Conservation (phyloP, 2,888 invertebrate genomes). For the Cheilosia urbana region DNA sequence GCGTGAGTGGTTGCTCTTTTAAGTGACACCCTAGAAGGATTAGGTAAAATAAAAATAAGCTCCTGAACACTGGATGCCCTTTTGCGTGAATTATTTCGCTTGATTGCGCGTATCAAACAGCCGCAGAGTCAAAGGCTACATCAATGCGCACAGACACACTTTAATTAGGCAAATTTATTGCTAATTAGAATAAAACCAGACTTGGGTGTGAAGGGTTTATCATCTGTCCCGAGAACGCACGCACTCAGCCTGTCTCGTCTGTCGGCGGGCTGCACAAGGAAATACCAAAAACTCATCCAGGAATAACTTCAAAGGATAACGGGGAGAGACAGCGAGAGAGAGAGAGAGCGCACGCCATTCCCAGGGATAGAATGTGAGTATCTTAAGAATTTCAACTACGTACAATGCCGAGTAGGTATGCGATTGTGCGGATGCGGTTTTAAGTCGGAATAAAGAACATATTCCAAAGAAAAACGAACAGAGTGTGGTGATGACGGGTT, state of each 20-base stretch:
- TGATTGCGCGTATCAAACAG: constrained; percentile 43
- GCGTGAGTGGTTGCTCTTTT: constrained; percentile 48
- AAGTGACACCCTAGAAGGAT: constrained; percentile 39
- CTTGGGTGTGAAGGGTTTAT: constrained; percentile 41
- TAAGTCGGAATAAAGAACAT: constrained; percentile 12
- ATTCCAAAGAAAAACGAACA: no score
- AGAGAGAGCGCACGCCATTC: neutral
- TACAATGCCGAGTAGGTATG: constrained; percentile 3
- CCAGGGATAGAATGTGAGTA: constrained; percentile 24
- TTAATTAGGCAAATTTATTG: constrained; percentile 66
- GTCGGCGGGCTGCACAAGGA: constrained; percentile 9
- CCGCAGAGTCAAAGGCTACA: neutral
- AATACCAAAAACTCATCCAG: constrained; percentile 39
- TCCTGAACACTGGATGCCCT: constrained; percentile 12
- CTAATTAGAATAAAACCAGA: constrained; percentile 44
- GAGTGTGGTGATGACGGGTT: neutral
- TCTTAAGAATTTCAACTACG: constrained; percentile 38
- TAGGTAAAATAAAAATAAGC: neutral
- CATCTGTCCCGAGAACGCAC: constrained; percentile 34
- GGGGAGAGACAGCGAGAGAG: neutral
- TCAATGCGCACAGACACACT: constrained; percentile 27
- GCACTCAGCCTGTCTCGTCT: constrained; percentile 11
- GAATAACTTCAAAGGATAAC: constrained; percentile 41
- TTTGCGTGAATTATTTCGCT: constrained; percentile 54
- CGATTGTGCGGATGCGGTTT: constrained; percentile 34